phyloP scores from a whole-genome alignment of 2,888 invertebrate genomes.

The Trichogramma dendrolimi region DNA sequence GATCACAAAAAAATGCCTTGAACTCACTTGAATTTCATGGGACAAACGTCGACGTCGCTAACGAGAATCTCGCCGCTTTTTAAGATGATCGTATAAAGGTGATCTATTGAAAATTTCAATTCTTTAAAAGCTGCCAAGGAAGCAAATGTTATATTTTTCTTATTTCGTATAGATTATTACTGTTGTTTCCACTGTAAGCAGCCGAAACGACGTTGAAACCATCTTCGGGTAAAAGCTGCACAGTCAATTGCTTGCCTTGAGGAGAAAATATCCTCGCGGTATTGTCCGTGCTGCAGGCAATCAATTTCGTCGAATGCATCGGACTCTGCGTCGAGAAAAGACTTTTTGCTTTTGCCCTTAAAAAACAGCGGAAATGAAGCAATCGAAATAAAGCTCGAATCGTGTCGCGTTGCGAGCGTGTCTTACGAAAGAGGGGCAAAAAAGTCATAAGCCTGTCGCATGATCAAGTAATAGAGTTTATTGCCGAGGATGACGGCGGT shows the following conservation, averaged over 20 bases:
- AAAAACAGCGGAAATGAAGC: background rate
- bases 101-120: conserved; percentile 25
- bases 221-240: conserved; percentile 32
- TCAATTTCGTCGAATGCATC: conserved; percentile 32
- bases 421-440: conserved; percentile 37
- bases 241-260: conserved; percentile 32
- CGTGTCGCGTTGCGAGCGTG: too few relatives aligned
- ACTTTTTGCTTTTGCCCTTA: conserved; percentile 27
- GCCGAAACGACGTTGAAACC: conserved; percentile 27
- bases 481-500: conserved; percentile 28
- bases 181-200: conserved; percentile 31
- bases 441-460: conserved; percentile 37
- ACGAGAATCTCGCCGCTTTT: conserved; percentile 34
- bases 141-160: background rate
- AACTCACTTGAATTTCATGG: conserved; percentile 34
- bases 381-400: background rate
- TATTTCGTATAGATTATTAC: conserved; percentile 20
- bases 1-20: background rate
- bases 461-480: conserved; percentile 34
- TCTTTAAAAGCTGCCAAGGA: too few relatives aligned
- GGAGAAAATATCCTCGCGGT: conserved; percentile 33
- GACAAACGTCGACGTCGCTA: conserved; percentile 29
- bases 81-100: conserved; percentile 32
- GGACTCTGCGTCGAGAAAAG: conserved; percentile 33
- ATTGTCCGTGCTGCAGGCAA: conserved; percentile 33